Evolutionary conservation across 2,113 vertebrate genomes (phyloP).

Genomic region (Amphilophus citrinellus): DNA sequence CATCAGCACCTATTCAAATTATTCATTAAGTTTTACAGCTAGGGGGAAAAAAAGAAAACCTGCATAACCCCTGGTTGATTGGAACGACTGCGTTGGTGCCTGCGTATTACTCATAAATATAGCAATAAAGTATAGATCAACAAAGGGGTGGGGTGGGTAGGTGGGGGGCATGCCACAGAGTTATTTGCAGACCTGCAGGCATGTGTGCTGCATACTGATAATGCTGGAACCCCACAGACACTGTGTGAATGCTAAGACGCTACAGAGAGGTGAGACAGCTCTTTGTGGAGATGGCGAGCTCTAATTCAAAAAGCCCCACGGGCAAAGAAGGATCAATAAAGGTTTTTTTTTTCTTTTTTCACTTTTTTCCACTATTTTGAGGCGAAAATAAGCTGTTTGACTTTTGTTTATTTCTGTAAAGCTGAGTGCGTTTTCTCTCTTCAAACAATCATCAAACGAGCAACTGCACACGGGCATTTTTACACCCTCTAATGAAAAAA

Average conservation of each 20-base stretch:
- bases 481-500: not conserved
- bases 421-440: constrained; percentile 19
- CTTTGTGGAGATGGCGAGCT: constrained; percentile 41
- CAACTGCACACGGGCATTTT: constrained; percentile 16
- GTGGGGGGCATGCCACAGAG: constrained; percentile 39
- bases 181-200: constrained; percentile 70
- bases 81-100: constrained; percentile 55
- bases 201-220: constrained; percentile 70
- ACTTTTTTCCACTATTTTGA: constrained; percentile 1
- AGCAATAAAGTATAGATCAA: constrained; percentile 72
- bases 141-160: constrained; percentile 46
- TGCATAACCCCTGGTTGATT: constrained; percentile 59
- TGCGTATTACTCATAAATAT: constrained; percentile 70
- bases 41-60: constrained; percentile 14
- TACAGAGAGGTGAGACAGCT: constrained; percentile 61
- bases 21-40: constrained; percentile 68
- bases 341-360: constrained; percentile 12
- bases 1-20: constrained; percentile 70
- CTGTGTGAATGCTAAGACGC: constrained; percentile 54
- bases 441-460: constrained; percentile 30
- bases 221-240: constrained; percentile 53
- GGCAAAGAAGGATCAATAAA: constrained; percentile 48
- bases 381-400: constrained; percentile 47
- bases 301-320: constrained; percentile 57
- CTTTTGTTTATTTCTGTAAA: constrained; percentile 48